Evolutionary conservation across 2,888 invertebrate species (phyloP).

Genomic region (Coecobrya sp.): DNA sequence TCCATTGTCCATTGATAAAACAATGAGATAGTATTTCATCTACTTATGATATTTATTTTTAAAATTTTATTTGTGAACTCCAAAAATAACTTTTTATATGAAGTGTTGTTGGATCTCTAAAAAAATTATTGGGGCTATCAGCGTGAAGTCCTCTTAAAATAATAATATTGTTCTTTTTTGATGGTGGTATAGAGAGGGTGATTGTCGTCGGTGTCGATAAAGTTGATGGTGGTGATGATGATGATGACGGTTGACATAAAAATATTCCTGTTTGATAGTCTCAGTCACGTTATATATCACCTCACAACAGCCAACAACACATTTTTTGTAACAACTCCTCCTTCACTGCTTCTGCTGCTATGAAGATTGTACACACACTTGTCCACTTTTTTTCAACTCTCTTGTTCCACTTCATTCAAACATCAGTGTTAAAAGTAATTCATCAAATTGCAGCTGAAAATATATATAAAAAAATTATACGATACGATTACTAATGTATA

Average conservation of each 20-base stretch:
- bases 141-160: constrained; percentile 59
- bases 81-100: constrained; percentile 56
- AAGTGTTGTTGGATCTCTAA: constrained; percentile 14
- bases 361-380: constrained; percentile 37
- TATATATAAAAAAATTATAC: constrained; percentile 15
- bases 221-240: constrained; percentile 58
- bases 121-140: constrained; percentile 55
- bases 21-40: constrained; percentile 25
- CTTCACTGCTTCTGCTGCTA: constrained; percentile 42
- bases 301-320: background rate
- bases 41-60: background rate
- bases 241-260: constrained; percentile 68
- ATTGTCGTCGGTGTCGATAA: constrained; percentile 39
- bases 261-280: constrained; percentile 72
- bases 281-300: constrained; percentile 27
- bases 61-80: constrained; percentile 42
- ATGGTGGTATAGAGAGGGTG: background rate
- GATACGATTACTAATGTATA: background rate
- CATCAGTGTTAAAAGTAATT: constrained; percentile 48
- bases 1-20: constrained; percentile 29
- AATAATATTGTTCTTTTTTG: constrained; percentile 45
- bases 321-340: constrained; percentile 45
- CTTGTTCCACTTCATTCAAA: constrained; percentile 72
- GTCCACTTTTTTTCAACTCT: constrained; percentile 54
- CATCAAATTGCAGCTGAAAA: constrained; percentile 59